Base-by-base conservation (phyloP, 2,888 invertebrate species). In the Priocnemis perturbator region DNA sequence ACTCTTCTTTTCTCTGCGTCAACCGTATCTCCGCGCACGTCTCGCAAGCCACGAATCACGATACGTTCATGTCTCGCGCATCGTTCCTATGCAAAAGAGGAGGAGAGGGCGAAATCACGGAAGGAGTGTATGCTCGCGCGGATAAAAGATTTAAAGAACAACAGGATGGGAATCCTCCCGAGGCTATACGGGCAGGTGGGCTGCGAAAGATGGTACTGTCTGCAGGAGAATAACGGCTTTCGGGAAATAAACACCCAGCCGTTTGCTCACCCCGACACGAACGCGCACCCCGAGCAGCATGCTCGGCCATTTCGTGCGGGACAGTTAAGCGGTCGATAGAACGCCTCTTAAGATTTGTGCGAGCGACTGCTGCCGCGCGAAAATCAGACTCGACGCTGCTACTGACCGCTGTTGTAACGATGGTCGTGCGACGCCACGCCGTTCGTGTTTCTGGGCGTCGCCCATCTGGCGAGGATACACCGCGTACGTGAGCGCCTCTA, bases 181-280 rank as follows among this genome's bases (percentile, higher is more conserved):
- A 58, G 20, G 45, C 9, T 44, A 45, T 59, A 17, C 61, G 55
- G 55, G 47, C 56, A 53, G 60, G 52, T 53, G 63, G 69, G 72
- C 64, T 63, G 50, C 19, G 50, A 50, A 66, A 60, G 66, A 67
- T 53, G 53, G 53, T 50, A 68, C 61, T 66, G 78, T 70, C 67
- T 58, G 52, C 52, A 62, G 48, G 68, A 77, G 77, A 75, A 76
- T 78, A 68, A 77, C 78, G 77, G 75, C 67, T 73, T 61, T 58
- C 73, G 53, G 58, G 56, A 58, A 75, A 67, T 68, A 63, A 63
- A 45, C 67, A 67, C 60, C 60, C 68, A 69, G 37, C 48, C 37
- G 37, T 11, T 37, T 37, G 37, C 37, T 37, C 37, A 37, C 37
- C 37, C 37, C 37, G 37, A 11, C 37, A 37, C 37, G 37, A 37